Evolutionary conservation across 2,888 invertebrate species (phyloP), one percentile per base, ranked within the genome.

Genomic region (Melinaea marsaeus): DNA sequence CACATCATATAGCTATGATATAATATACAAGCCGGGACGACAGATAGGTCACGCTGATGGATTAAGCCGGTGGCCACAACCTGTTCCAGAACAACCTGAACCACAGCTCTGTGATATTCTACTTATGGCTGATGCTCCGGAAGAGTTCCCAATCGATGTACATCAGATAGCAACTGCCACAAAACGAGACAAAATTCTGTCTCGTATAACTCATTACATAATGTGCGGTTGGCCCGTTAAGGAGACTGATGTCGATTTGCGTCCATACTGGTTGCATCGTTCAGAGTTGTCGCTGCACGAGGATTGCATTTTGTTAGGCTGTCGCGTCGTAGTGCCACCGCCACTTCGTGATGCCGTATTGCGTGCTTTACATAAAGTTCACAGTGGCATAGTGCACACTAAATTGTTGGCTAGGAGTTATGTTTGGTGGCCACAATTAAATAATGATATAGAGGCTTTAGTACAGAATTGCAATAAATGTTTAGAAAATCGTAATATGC

Each of bases 1-100:
- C 11, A 64, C 61, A 33, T 65, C 68, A 11, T 67, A 71, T 62
- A 55, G 66, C 37, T 72, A 73, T 62, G 54, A 62, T 0, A 71
- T 71, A 13, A 56, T 58, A 37, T 74, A 74, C 58, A 69, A 64
- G 56, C 64, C 70, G 13, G 72, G 72, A 2, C 62, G 69, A 46
- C 22, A 59, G 9, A 72, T 74, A 32, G 72, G 69, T 6, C 69
- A 71, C 60, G 69, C 71, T 33, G 72, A 73, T 71, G 70, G 37
- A 6, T 37, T 37, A 37, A 37, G 37, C 6, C 37, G 37, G 4
- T 5, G 4, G 72, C 67, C 71, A 11, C 61, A 65, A 13, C 61
- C 68, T 1, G 62, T 66, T n/a, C 59, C 57, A 13, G 62, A 65
- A 22, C 34, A 63, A 32, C 13, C 34, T 9, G 66, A 67, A 56